phyloP scores from a whole-genome alignment of 2,797 vertebrate species.

The Sparidentex hasta region DNA sequence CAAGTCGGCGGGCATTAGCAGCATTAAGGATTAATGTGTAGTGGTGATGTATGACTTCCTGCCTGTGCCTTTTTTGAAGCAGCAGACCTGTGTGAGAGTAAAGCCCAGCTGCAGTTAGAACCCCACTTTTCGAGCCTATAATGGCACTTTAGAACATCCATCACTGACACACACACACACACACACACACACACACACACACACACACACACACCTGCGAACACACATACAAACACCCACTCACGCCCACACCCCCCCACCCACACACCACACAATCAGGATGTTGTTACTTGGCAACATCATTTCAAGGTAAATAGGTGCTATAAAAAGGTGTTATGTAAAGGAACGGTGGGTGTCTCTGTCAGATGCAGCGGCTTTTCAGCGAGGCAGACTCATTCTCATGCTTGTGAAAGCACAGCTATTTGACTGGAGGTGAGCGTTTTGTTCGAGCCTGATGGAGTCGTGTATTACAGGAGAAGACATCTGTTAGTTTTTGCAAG shows the following conservation, averaged over 20 bases:
- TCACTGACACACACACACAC: constrained; percentile 50
- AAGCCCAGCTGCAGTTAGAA: constrained; percentile 32
- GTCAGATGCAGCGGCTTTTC: constrained; percentile 53
- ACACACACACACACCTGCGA: constrained; percentile 7
- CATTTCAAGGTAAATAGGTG: constrained; percentile 76
- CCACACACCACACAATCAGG: constrained; percentile 34
- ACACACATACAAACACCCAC: neutral
- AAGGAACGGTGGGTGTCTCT: constrained; percentile 62
- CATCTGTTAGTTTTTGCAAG: constrained; percentile 35
- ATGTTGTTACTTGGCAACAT: constrained; percentile 81
- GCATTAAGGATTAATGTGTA: constrained; percentile 27
- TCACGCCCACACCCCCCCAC: constrained; percentile 4
- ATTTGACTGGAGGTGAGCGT: constrained; percentile 50
- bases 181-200: neutral
- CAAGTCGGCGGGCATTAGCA: constrained; percentile 27
- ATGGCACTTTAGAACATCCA: constrained; percentile 57
- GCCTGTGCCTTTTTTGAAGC: constrained; percentile 25
- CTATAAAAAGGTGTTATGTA: constrained; percentile 73
- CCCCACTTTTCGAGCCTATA: constrained; percentile 50
- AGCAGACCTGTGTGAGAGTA: constrained; percentile 29
- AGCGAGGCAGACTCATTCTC: constrained; percentile 45
- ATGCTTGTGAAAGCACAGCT: constrained; percentile 29
- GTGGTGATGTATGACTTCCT: constrained; percentile 20
- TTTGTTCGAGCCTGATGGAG: constrained; percentile 40
- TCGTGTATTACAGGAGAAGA: constrained; percentile 42